phyloP scores from a whole-genome alignment of 2,888 invertebrate species.

The Orthosia incerta region DNA sequence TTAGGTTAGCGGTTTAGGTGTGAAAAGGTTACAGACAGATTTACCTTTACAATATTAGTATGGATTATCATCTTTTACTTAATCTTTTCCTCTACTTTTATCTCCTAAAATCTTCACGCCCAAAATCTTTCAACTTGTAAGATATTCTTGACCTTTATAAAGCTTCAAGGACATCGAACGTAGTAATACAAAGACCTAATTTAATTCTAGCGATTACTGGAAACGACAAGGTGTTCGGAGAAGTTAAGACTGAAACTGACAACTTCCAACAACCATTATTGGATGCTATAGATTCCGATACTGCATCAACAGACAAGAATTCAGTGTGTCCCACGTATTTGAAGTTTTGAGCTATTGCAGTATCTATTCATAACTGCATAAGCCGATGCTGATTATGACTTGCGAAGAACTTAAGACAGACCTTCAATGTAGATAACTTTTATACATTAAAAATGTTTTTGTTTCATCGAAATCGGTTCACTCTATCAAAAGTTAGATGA shows the following conservation, averaged over 20 bases:
- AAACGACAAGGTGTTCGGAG: constrained; percentile 21
- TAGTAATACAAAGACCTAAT: constrained; percentile 30
- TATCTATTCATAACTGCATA: background rate
- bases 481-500: too few species aligned
- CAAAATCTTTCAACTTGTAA: constrained; percentile 16
- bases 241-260: constrained; percentile 7
- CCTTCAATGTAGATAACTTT: too few species aligned
- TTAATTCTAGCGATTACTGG: constrained; percentile 16
- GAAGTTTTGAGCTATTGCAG: constrained; percentile 11
- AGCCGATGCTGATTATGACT: background rate
- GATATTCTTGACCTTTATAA: constrained; percentile 44
- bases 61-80: background rate
- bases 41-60: too few species aligned
- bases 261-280: constrained; percentile 20
- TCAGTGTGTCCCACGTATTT: background rate
- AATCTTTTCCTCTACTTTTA: background rate
- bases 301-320: background rate
- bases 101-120: background rate
- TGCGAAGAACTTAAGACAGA: background rate
- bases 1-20: too few species aligned
- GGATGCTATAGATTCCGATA: background rate
- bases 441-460: too few species aligned
- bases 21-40: too few species aligned
- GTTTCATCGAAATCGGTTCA: too few species aligned
- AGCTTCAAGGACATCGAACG: constrained; percentile 33